Percentiles rank a stretch among this genome's conserved stretches.
phyloP scores from a whole-genome alignment of 2,888 invertebrate genomes.

The Meliscaeva auricollis region DNA sequence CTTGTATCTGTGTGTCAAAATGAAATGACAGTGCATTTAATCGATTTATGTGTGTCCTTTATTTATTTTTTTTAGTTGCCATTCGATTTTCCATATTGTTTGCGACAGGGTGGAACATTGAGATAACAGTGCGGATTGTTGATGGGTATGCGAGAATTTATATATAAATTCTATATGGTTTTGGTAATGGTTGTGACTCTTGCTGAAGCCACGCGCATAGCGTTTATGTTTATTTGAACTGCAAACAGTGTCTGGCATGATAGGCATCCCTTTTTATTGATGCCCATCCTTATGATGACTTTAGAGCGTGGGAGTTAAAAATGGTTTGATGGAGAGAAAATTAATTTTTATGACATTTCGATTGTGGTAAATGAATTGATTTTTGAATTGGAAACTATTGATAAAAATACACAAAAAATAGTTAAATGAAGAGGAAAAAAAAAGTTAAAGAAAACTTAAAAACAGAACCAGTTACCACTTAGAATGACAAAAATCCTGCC shows the following conservation, averaged over 20 bases:
- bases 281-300: not conserved
- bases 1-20: constrained; percentile 80
- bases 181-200: constrained; percentile 25
- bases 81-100: constrained; percentile 77
- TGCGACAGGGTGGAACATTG: constrained; percentile 71
- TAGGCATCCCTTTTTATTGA: constrained; percentile 7
- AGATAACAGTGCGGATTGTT: constrained; percentile 48
- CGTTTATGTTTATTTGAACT: constrained; percentile 59
- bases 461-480: too few relatives aligned
- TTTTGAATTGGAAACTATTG: not conserved
- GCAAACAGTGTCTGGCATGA: constrained; percentile 32
- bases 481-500: too few relatives aligned
- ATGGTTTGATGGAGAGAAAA: constrained; percentile 15
- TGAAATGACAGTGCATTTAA: constrained; percentile 82
- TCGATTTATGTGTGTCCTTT: constrained; percentile 80
- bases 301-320: constrained; percentile 25
- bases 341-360: constrained; percentile 60
- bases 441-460: too few relatives aligned
- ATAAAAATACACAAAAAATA: not conserved
- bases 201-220: constrained; percentile 62
- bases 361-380: constrained; percentile 33
- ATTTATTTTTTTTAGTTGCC: constrained; percentile 47
- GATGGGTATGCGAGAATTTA: too few relatives aligned
- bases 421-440: too few relatives aligned
- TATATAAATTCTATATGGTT: too few relatives aligned